A percentile compares a stretch with the other conserved stretches of the same genome.
phyloP scores from a whole-genome alignment of 1,140 invertebrate species.

The Camponotus floridanus region DNA sequence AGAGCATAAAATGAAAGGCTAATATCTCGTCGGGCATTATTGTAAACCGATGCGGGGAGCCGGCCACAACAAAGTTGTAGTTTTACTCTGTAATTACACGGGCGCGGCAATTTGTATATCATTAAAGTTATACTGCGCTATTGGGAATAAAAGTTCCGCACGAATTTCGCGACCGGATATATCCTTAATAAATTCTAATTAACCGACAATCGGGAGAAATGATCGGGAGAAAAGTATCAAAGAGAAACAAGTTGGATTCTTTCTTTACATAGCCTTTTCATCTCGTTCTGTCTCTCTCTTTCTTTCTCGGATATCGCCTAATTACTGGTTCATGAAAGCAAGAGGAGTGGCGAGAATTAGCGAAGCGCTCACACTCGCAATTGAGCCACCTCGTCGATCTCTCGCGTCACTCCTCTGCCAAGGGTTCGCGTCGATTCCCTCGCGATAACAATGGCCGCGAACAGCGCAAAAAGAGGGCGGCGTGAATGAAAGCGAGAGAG shows the following conservation, averaged over 20 bases:
- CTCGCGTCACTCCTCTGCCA: constrained; percentile 46
- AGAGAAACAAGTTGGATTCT: background rate
- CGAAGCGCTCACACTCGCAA: constrained; percentile 39
- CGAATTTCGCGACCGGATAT: background rate
- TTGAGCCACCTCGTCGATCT: constrained; percentile 44
- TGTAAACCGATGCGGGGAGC: constrained; percentile 62
- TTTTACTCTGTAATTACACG: constrained; percentile 61
- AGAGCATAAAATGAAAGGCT: constrained; percentile 55
- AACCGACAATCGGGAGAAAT: constrained; percentile 37
- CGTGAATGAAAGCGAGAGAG: background rate
- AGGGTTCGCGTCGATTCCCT: constrained; percentile 48
- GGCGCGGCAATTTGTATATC: constrained; percentile 48
- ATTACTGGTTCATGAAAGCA: constrained; percentile 39
- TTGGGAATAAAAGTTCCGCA: constrained; percentile 42
- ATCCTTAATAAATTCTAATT: constrained; percentile 49
- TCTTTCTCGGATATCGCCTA: constrained; percentile 34
- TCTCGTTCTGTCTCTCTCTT: too few species aligned
- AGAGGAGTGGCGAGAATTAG: constrained; percentile 43
- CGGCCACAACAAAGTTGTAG: constrained; percentile 54
- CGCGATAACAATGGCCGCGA: constrained; percentile 59
- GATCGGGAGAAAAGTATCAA: constrained; percentile 17
- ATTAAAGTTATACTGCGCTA: constrained; percentile 49
- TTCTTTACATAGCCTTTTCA: background rate
- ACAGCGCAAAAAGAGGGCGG: constrained; percentile 34
- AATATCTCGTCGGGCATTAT: constrained; percentile 64